Evolutionary conservation across 2,888 invertebrate species (phyloP), one percentile per base, ranked within the genome.

Genomic region (Branchellion lobata): DNA sequence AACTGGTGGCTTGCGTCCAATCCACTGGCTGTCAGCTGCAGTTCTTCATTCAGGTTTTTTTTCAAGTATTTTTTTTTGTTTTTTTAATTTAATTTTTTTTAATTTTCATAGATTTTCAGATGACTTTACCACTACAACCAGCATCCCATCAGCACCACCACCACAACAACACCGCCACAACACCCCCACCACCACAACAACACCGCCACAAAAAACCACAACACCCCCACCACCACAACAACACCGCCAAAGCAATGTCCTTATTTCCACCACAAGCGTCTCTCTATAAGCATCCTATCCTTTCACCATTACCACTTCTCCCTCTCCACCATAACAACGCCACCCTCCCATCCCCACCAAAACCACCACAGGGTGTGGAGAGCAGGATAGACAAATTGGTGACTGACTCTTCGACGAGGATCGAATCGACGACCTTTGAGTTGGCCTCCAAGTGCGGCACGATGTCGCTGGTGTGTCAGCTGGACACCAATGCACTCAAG

Each of bases 21-120:
- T n/a, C 47, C 29, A 27, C 65, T n/a, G 77, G 77, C 21, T 14
- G 34, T n/a, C 40, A 34, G 18, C n/a, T 77, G 14, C 77, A 77
- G n/a, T 61, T 36, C 21, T 77, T 77, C 27, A 33, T 77, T 33
- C 77, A 77, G 77, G 77, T 77, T 29, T 27, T n/a, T 47, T 18
- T 75, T 75, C n/a, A n/a, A n/a, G n/a, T n/a, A n/a, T n/a, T n/a
- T n/a, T n/a, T n/a, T n/a, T n/a, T n/a, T n/a, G n/a, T n/a, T n/a
- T 72, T 40, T n/a, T n/a, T 36, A 27, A 47, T 40, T 47, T 5
- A 34, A 31, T 27, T 11, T 34, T 73, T 73, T 31, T 11, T 51
- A 18, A 33, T 73, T 73, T 40, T 0, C 47, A 40, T 1, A 0
- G 3, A n/a, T 40, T 72, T 47, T 40, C 24, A 11, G 21, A 73